Conservation (phyloP, 2,888 invertebrate genomes). For the Tryphoninae sp. region DNA sequence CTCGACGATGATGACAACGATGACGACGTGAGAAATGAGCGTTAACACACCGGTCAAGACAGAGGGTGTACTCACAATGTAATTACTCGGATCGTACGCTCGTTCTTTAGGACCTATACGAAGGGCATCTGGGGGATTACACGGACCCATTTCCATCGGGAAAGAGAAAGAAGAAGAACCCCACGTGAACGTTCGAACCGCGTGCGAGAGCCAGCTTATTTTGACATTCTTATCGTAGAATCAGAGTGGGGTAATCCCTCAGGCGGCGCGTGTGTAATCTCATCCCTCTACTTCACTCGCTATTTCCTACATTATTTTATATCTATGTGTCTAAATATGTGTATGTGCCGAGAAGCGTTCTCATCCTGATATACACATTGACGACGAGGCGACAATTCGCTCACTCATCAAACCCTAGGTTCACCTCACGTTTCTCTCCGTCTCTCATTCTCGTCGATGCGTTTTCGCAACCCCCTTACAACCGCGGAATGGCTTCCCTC, state of each 20-base stretch:
- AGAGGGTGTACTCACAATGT: slow-evolving; percentile 75
- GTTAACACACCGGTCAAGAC: slow-evolving; percentile 53
- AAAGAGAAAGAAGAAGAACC: slow-evolving; percentile 1
- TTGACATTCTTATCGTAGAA: slow-evolving; percentile 81
- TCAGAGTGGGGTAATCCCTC: slow-evolving; percentile 80
- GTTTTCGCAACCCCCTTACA: slow-evolving; percentile 33
- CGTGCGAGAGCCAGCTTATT: slow-evolving; percentile 76
- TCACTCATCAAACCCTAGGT: slow-evolving; percentile 61
- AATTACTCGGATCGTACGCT: slow-evolving; percentile 76
- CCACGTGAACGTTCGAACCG: slow-evolving; percentile 24
- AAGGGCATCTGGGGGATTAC: slow-evolving; percentile 57
- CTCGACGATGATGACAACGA: slow-evolving; percentile 33
- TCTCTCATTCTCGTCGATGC: slow-evolving; percentile 36
- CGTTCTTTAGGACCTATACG: slow-evolving; percentile 19
- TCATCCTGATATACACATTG: slow-evolving; percentile 5
- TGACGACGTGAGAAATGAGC: slow-evolving; percentile 43
- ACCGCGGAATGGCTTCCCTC: slow-evolving; percentile 45
- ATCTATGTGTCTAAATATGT: neutral
- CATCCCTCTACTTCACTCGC: slow-evolving; percentile 66
- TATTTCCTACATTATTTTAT: slow-evolving; percentile 8
- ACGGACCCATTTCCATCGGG: slow-evolving; percentile 23
- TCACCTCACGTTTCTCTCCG: slow-evolving; percentile 38
- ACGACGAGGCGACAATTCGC: slow-evolving; percentile 54
- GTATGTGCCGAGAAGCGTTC: neutral
- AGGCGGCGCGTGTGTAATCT: slow-evolving; percentile 79